Percentiles rank a stretch among this genome's conserved stretches.
Conservation (phyloP, 30 jellyfish, hydroid and myxozoan species). For the Hydractinia echinata region DNA sequence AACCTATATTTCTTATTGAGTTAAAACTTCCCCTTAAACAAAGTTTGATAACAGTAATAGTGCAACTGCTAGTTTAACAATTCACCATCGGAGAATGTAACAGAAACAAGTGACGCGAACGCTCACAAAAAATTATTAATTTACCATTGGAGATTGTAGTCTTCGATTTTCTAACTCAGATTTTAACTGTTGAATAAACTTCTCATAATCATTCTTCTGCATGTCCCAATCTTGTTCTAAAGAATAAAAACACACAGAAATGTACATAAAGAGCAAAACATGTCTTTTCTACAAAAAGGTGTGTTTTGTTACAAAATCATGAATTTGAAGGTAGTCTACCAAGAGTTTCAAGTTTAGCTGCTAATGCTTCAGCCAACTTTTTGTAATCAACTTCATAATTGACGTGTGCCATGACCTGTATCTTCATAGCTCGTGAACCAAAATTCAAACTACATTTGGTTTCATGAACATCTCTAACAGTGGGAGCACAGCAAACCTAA, state of each 20-base stretch:
- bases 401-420: constrained; percentile 96
- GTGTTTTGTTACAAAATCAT: not conserved
- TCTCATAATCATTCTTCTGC: constrained; percentile 76
- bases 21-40: too few relatives aligned
- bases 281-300: too few relatives aligned
- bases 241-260: not conserved
- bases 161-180: constrained; percentile 73
- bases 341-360: constrained; percentile 81
- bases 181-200: constrained; percentile 64
- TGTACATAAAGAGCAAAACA: not conserved
- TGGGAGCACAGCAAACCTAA: constrained; percentile 95
- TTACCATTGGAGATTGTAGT: constrained; percentile 23
- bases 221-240: constrained; percentile 91
- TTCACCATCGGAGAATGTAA: too few relatives aligned
- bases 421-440: constrained; percentile 99
- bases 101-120: too few relatives aligned
- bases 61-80: too few relatives aligned
- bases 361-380: constrained; percentile 94
- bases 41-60: too few relatives aligned
- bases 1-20: too few relatives aligned
- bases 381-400: constrained; percentile 97
- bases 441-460: constrained; percentile 94
- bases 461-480: constrained; percentile 88
- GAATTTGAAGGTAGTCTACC: constrained; percentile 34
- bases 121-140: too few relatives aligned